phyloP scores from a whole-genome alignment of 2,888 invertebrate genomes.

The Eristalis intricaria region DNA sequence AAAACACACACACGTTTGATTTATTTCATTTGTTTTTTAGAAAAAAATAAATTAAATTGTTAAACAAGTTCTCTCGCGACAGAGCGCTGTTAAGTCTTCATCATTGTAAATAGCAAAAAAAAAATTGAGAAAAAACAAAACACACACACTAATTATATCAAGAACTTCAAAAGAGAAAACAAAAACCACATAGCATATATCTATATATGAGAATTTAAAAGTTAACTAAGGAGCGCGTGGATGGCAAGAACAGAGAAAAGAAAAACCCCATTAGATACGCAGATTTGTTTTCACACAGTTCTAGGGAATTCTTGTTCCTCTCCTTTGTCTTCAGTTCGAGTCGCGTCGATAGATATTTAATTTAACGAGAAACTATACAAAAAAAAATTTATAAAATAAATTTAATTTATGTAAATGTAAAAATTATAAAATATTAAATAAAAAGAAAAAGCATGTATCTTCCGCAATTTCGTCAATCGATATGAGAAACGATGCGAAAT shows the following conservation, averaged over 20 bases:
- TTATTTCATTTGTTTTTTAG: constrained; percentile 75
- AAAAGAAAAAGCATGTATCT: constrained; percentile 63
- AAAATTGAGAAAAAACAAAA: neutral
- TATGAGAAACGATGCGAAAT: constrained; percentile 40
- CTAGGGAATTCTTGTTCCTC: neutral
- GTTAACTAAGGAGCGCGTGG: constrained; percentile 62
- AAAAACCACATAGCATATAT: constrained; percentile 59
- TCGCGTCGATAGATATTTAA: constrained; percentile 62
- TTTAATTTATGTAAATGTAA: constrained; percentile 72
- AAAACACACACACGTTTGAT: constrained; percentile 74
- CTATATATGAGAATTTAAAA: constrained; percentile 70
- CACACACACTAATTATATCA: constrained; percentile 25
- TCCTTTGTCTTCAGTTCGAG: neutral
- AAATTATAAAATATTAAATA: constrained; percentile 52
- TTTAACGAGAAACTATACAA: constrained; percentile 30
- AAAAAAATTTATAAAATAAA: constrained; percentile 48
- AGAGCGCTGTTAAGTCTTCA: constrained; percentile 76
- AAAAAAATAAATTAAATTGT: constrained; percentile 65
- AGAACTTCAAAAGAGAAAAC: constrained; percentile 66
- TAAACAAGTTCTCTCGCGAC: constrained; percentile 25
- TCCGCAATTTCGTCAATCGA: constrained; percentile 41
- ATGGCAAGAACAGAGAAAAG: constrained; percentile 27
- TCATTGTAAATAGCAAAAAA: constrained; percentile 76
- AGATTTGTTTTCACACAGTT: constrained; percentile 28
- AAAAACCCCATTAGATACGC: constrained; percentile 23